Percentiles rank a stretch among this genome's conserved stretches.
phyloP scores from a whole-genome alignment of 2,797 vertebrate genomes.

The Pterois miles region DNA sequence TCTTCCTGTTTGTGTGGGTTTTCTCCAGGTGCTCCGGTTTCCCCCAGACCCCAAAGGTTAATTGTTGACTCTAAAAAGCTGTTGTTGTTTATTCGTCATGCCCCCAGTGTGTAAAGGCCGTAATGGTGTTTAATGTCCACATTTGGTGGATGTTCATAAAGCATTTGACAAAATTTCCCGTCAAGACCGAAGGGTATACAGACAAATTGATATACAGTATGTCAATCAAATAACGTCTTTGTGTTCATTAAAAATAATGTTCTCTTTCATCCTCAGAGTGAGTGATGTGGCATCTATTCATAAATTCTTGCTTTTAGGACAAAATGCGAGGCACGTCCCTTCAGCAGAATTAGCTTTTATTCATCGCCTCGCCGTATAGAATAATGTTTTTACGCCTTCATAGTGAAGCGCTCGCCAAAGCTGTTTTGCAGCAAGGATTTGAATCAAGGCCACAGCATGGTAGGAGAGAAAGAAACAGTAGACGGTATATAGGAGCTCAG shows the following conservation, averaged over 20 bases:
- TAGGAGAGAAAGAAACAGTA: not conserved
- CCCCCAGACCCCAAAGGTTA: no score
- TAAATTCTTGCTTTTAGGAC: constrained; percentile 2
- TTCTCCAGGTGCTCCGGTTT: no score
- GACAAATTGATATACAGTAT: not conserved
- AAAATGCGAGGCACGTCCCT: not conserved
- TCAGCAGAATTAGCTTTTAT: constrained; percentile 13
- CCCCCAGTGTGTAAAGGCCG: no score
- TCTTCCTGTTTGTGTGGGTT: no score
- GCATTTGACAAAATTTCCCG: no score
- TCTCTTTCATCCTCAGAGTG: not conserved
- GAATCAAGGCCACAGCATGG: constrained; percentile 1
- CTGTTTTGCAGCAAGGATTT: not conserved
- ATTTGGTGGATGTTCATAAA: not conserved
- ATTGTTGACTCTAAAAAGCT: no score
- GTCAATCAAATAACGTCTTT: not conserved
- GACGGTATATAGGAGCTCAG: not conserved
- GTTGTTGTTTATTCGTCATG: no score
- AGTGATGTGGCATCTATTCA: not conserved
- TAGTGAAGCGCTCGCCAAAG: not conserved
- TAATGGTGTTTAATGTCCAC: not conserved
- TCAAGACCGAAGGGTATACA: not conserved
- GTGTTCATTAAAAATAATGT: not conserved
- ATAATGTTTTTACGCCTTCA: not conserved
- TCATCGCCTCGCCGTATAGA: not conserved